Percentiles rank a stretch among this genome's conserved stretches.
These are phyloP conservation scores for Chydorus sphaericus DNA, from an alignment of 2,888 invertebrate genomes.

Conservation along the genomic window DNA sequence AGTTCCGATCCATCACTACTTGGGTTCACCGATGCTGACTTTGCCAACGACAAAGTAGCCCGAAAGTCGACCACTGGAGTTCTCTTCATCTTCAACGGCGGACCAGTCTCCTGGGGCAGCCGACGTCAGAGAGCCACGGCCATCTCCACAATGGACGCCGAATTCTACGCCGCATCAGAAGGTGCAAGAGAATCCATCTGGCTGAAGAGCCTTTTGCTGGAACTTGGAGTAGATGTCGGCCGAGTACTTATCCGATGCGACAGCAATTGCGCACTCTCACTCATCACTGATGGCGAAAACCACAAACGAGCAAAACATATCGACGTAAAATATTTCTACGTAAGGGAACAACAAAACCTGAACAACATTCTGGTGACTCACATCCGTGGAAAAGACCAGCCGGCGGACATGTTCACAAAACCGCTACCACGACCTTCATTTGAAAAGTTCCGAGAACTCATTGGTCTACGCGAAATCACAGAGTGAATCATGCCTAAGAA, in stretches of 20 bases:
- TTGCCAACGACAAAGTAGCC: not conserved
- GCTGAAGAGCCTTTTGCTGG: not conserved
- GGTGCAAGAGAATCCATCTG: not conserved
- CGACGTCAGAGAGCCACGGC: not conserved
- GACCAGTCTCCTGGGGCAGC: not conserved
- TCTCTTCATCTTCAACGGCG: not conserved
- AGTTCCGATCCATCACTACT: not conserved
- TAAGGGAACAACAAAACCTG: not conserved
- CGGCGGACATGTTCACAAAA: not conserved
- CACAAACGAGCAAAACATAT: not conserved
- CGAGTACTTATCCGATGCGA: not conserved
- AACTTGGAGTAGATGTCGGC: not conserved
- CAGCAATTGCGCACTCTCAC: not conserved
- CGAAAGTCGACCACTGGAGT: not conserved
- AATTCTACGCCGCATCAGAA: not conserved
- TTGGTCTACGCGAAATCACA: not conserved
- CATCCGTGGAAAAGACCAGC: not conserved
- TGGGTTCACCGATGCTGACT: constrained; percentile 1
- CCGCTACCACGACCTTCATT: not conserved
- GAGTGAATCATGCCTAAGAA: not conserved
- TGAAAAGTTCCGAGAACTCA: not conserved
- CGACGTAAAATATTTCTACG: not conserved
- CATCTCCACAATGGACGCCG: not conserved
- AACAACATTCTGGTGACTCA: not conserved
- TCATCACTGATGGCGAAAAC: not conserved